Percentiles rank a stretch among this genome's conserved stretches.
These are phyloP conservation scores for Tenthredo distinguenda DNA, from an alignment of 2,888 invertebrate species.

Conservation along the genomic window DNA sequence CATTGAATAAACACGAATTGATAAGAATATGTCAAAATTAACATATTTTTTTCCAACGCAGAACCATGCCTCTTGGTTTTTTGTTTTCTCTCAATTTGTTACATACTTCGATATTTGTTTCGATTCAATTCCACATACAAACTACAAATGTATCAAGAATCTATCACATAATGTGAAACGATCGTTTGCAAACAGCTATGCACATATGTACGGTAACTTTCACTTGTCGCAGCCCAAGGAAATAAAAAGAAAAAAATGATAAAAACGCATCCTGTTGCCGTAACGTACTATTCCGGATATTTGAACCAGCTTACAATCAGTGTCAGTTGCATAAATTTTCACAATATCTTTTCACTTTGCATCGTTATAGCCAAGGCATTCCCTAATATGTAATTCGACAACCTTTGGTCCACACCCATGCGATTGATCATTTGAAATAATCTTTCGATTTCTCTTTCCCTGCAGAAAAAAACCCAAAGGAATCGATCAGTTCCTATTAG, in stretches of 20 bases:
- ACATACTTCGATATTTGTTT: background rate
- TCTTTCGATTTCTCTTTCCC: background rate
- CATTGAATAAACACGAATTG: background rate
- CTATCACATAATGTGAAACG: background rate
- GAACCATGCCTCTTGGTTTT: background rate
- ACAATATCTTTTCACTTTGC: background rate
- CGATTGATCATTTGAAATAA: background rate
- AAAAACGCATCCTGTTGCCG: slow-evolving; percentile 14
- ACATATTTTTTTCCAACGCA: background rate
- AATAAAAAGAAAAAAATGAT: background rate
- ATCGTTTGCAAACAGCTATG: background rate
- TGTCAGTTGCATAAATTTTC: background rate
- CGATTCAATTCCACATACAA: background rate
- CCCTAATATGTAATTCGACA: background rate
- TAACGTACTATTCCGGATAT: slow-evolving; percentile 27
- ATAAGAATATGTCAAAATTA: background rate
- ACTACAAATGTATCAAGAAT: background rate
- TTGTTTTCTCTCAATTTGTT: background rate
- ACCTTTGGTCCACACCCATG: background rate
- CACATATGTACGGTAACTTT: background rate
- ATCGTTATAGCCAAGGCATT: background rate
- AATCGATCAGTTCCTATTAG: background rate
- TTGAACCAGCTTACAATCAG: background rate
- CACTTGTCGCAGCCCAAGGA: background rate
- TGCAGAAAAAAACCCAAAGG: background rate